Evolutionary conservation across 2,888 invertebrate genomes (phyloP), one percentile per base, ranked within the genome.

Genomic region (Nineta flava): DNA sequence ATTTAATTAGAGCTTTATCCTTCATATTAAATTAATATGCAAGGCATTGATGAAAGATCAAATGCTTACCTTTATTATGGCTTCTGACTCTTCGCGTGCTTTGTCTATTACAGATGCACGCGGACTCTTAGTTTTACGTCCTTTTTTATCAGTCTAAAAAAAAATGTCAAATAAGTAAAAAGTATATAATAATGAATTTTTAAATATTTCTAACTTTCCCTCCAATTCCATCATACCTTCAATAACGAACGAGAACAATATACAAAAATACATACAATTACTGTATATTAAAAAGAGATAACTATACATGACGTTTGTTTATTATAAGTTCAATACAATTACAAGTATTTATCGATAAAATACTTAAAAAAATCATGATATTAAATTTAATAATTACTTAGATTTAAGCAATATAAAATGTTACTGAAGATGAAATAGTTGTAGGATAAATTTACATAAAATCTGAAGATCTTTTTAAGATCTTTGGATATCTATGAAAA

Each of bases 21-120:
- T 26, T 2, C 26, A 26, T 26, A 26, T 26, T 26, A 26, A 26
- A 26, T 26, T 26, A 26, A 26, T n/a, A 26, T 26, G 26, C 3
- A 26, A 26, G 26, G 7, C 26, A 26, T 26, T 26, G 26, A 26
- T 26, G 7, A 26, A 26, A 26, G 26, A 26, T 26, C 3, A 26
- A 26, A 26, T 7, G 52, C 53, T 53, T 58, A 72, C 73, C 68
- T 73, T 73, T 50, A 67, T 63, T 16, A 73, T 64, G 16, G 68
- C 68, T 60, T 74, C 72, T 51, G 72, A 71, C 59, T 74, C 72
- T 56, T 71, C 72, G 42, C 68, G 64, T 19, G 67, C 65, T 51
- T 70, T 65, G 55, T 72, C 72, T 48, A 71, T 60, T 41, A 68
- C 68, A 19, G 72, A 67, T 32, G 69, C 53, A 49, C 64, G 61